Percentiles rank a stretch among this genome's conserved stretches.
Evolutionary conservation across 2,888 invertebrate genomes (phyloP).

Genomic region (Cheilosia variabilis): DNA sequence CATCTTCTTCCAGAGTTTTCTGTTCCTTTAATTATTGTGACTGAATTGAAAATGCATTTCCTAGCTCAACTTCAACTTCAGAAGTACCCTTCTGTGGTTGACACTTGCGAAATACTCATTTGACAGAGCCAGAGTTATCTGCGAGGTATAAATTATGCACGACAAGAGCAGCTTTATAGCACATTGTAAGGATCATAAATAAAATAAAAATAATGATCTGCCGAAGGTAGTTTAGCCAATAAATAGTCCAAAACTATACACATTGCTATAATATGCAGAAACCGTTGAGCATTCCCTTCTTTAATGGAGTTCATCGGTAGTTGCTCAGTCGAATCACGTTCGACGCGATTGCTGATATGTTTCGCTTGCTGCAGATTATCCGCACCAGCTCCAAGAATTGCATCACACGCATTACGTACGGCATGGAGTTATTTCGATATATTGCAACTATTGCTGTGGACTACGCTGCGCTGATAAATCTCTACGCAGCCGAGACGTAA

Average conservation of each 20-base stretch:
- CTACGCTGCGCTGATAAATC: conserved; percentile 54
- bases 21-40: too few relatives aligned
- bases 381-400: conserved; percentile 70
- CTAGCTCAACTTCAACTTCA: too few relatives aligned
- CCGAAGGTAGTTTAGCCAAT: conserved; percentile 40
- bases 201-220: conserved; percentile 60
- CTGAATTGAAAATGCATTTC: too few relatives aligned
- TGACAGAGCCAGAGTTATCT: background rate
- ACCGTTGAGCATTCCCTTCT: conserved; percentile 42
- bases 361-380: conserved; percentile 64
- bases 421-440: conserved; percentile 46
- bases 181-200: conserved; percentile 45
- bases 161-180: background rate
- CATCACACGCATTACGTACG: conserved; percentile 71
- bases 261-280: conserved; percentile 16
- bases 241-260: conserved; percentile 53
- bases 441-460: conserved; percentile 9
- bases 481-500: conserved; percentile 9
- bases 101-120: background rate
- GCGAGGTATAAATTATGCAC: background rate
- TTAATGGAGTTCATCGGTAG: conserved; percentile 63
- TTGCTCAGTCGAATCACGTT: conserved; percentile 61
- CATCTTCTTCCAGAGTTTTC: too few relatives aligned
- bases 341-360: conserved; percentile 68
- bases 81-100: too few relatives aligned